Conservation (phyloP, 2,113 vertebrate species). For the Larimichthys polyactis region DNA sequence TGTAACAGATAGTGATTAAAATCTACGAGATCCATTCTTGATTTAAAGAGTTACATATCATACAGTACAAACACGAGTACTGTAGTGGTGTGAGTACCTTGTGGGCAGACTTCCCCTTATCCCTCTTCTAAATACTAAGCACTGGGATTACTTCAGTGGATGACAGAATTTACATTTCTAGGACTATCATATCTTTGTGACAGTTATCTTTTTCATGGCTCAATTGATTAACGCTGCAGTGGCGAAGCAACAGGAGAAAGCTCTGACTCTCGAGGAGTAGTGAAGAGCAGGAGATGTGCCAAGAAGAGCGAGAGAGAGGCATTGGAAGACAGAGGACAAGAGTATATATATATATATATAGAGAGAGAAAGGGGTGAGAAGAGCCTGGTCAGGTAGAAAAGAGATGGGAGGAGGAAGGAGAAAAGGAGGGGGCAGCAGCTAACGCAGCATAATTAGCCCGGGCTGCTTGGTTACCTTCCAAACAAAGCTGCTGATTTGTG, state of each 20-base stretch:
- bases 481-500: conserved; percentile 86
- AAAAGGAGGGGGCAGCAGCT: conserved; percentile 67
- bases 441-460: conserved; percentile 82
- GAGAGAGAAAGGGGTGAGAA: conserved; percentile 42
- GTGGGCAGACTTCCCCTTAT: not conserved
- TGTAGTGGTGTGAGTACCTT: not conserved
- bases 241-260: conserved; percentile 50
- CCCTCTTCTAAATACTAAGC: not conserved
- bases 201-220: conserved; percentile 1
- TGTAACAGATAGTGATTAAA: not conserved
- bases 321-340: conserved; percentile 46
- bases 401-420: conserved; percentile 39
- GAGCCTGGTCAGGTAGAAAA: conserved; percentile 68
- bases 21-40: not conserved
- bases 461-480: conserved; percentile 88
- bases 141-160: conserved; percentile 1
- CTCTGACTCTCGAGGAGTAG: conserved; percentile 64
- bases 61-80: too few relatives aligned
- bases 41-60: not conserved
- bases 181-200: not conserved
- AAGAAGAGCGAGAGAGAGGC: conserved; percentile 38
- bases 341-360: not conserved
- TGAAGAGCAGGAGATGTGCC: conserved; percentile 72
- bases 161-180: not conserved
- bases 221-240: conserved; percentile 48